Percentiles rank a stretch among this genome's conserved stretches.
phyloP scores from a whole-genome alignment of 2,888 invertebrate genomes.

The Drosophila incognita region DNA sequence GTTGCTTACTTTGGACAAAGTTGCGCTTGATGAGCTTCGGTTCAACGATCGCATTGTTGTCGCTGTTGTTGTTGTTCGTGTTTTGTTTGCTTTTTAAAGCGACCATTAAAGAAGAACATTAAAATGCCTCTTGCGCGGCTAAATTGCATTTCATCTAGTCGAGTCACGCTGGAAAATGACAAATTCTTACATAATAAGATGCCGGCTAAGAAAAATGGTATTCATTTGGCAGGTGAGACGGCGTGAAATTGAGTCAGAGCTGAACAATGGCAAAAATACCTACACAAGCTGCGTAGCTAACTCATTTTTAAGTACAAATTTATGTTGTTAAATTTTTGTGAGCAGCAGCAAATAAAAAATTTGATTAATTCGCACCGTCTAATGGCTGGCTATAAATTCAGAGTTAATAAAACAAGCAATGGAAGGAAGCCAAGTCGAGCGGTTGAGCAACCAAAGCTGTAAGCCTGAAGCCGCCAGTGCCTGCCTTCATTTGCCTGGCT shows the following conservation, averaged over 20 bases:
- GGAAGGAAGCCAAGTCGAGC: constrained; percentile 22
- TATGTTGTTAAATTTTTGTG: constrained; percentile 72
- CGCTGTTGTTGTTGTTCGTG: not conserved
- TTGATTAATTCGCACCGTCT: constrained; percentile 81
- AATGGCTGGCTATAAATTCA: constrained; percentile 81
- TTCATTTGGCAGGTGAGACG: constrained; percentile 76
- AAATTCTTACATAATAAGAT: constrained; percentile 76
- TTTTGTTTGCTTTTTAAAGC: constrained; percentile 34
- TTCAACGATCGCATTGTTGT: constrained; percentile 9
- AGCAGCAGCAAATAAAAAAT: constrained; percentile 54
- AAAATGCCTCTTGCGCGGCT: constrained; percentile 61
- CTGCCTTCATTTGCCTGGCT: constrained; percentile 30
- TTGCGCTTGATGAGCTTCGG: constrained; percentile 44
- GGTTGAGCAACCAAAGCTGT: constrained; percentile 28
- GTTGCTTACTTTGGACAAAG: constrained; percentile 50
- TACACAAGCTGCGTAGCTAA: constrained; percentile 64
- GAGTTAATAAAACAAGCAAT: constrained; percentile 75
- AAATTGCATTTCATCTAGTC: constrained; percentile 75
- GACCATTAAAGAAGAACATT: constrained; percentile 66
- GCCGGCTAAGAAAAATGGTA: constrained; percentile 66
- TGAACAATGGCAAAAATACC: constrained; percentile 6
- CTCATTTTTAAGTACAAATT: constrained; percentile 84
- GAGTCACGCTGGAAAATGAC: constrained; percentile 74
- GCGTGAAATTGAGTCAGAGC: constrained; percentile 69
- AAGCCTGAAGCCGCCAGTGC: constrained; percentile 28